Percentiles rank a stretch among this genome's conserved stretches.
Evolutionary conservation across 1,140 invertebrate species (phyloP).

Genomic region (Eurytemora carolleeae): DNA sequence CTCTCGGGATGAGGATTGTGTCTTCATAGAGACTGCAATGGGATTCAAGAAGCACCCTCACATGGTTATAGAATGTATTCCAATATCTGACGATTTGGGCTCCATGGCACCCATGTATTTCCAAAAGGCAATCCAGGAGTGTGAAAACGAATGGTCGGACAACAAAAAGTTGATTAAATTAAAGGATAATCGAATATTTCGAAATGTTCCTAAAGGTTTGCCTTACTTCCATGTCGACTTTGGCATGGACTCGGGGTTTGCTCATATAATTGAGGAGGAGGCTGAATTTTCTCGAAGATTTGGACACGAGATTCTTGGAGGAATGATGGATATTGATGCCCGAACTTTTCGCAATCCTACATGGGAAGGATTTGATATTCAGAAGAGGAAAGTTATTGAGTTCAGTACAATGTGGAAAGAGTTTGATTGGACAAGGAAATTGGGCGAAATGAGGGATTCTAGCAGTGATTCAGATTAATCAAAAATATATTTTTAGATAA

Average conservation of each 20-base stretch:
- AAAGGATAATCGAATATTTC: slow-evolving; percentile 39
- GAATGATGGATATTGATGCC: slow-evolving; percentile 73
- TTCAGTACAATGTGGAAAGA: slow-evolving; percentile 43
- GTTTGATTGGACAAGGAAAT: slow-evolving; percentile 34
- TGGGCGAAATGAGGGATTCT: not conserved
- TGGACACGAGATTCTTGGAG: slow-evolving; percentile 81
- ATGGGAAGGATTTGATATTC: slow-evolving; percentile 45
- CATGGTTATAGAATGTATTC: slow-evolving; percentile 69
- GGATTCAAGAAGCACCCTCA: slow-evolving; percentile 54
- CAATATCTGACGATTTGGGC: slow-evolving; percentile 50
- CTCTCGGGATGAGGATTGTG: slow-evolving; percentile 43
- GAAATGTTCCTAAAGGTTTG: slow-evolving; percentile 71
- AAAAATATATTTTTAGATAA: too few species aligned
- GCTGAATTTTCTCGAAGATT: slow-evolving; percentile 66
- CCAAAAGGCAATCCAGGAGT: slow-evolving; percentile 86
- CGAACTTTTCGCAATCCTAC: slow-evolving; percentile 57
- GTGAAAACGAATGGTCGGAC: slow-evolving; percentile 76
- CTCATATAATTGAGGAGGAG: slow-evolving; percentile 90
- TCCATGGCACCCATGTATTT: slow-evolving; percentile 83
- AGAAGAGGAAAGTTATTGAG: slow-evolving; percentile 41
- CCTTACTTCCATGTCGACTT: slow-evolving; percentile 88
- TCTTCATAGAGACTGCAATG: slow-evolving; percentile 75
- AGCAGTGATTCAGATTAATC: not conserved
- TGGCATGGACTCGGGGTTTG: slow-evolving; percentile 69
- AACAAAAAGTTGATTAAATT: slow-evolving; percentile 89